Evolutionary conservation across 2,113 vertebrate genomes (phyloP), one percentile per base, ranked within the genome.

Genomic region (Hyaena hyaena): DNA sequence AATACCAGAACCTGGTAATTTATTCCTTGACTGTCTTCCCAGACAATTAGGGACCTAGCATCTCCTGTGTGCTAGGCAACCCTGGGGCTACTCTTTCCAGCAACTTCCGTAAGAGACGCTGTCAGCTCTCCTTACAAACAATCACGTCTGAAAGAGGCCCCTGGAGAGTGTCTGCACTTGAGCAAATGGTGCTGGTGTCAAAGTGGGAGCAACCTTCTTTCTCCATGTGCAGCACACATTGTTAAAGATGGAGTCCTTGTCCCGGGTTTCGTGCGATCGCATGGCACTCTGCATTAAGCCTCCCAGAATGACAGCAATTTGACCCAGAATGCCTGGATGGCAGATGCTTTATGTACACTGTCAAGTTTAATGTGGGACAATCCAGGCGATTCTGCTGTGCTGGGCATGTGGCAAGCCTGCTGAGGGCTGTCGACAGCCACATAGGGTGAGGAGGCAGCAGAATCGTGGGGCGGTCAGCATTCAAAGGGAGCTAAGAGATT

Each of bases 181-280:
- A 88, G 43, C 33, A 8, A 63, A 33, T 0, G 0, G 24, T 15
- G 24, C 61, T 0, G 0, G 7, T 19, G n/a, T 43, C 1, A 1
- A 35, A n/a, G 74, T 24, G 43, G 55, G 43, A 68, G 7, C 55
- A 11, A 28, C 15, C 63, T 21, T 74, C 39, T 39, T 58, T 58
- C 23, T 58, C 33, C 14, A 1, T 0, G 2, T 6, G 35, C 58
- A 7, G 10, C 0, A 0, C 0, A 0, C 8, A 2, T 11, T 3
- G 23, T 16, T 7, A 24, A 11, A 85, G 55, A 68, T 2, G 24
- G 11, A 10, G 39, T 35, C 76, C 66, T 73, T 0, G 2, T 39
- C 71, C 35, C 6, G 11, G 35, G 12, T 10, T 63, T 19, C 96
- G 71, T 61, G 0, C 2, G 2, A 33, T 7, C 0, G 0, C 3